Evolutionary conservation across 2,888 invertebrate species (phyloP).

Genomic region (Ypsolopha scabrella): DNA sequence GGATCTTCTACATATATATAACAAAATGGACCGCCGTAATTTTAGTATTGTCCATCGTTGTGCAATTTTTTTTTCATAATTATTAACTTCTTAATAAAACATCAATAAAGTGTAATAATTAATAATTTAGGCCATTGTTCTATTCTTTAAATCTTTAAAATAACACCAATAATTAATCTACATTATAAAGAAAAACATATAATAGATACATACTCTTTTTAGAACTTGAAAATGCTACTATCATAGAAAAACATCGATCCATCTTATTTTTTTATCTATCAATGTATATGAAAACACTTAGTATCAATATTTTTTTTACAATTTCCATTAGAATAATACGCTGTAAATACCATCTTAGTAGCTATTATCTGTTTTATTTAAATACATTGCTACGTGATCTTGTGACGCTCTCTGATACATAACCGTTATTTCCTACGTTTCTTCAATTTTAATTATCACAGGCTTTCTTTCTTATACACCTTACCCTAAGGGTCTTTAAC

Average conservation of each 20-base stretch:
- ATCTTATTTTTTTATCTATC: slow-evolving; percentile 19
- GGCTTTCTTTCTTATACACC: slow-evolving; percentile 50
- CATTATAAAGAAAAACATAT: too few relatives aligned
- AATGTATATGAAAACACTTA: slow-evolving; percentile 54
- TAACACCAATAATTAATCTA: background rate
- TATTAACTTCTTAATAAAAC: background rate
- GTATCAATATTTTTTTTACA: slow-evolving; percentile 25
- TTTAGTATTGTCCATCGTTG: slow-evolving; percentile 65
- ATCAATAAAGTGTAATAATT: too few relatives aligned
- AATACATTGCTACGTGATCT: slow-evolving; percentile 12
- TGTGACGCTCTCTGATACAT: slow-evolving; percentile 22
- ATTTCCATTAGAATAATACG: slow-evolving; percentile 21
- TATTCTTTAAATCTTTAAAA: background rate
- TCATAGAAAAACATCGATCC: slow-evolving; percentile 41
- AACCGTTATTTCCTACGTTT: slow-evolving; percentile 32
- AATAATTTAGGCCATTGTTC: background rate
- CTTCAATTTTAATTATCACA: slow-evolving; percentile 57
- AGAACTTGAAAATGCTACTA: slow-evolving; percentile 27
- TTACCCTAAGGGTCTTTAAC: slow-evolving; percentile 45
- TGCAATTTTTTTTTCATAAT: slow-evolving; percentile 33
- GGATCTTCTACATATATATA: slow-evolving; percentile 47
- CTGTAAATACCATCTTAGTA: slow-evolving; percentile 29
- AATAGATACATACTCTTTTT: slow-evolving; percentile 10
- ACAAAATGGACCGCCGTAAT: slow-evolving; percentile 57
- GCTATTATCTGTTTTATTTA: slow-evolving; percentile 1